Percentiles rank a stretch among this genome's conserved stretches.
phyloP scores from a whole-genome alignment of 2,888 invertebrate genomes.

The Drosophila hamatofila region DNA sequence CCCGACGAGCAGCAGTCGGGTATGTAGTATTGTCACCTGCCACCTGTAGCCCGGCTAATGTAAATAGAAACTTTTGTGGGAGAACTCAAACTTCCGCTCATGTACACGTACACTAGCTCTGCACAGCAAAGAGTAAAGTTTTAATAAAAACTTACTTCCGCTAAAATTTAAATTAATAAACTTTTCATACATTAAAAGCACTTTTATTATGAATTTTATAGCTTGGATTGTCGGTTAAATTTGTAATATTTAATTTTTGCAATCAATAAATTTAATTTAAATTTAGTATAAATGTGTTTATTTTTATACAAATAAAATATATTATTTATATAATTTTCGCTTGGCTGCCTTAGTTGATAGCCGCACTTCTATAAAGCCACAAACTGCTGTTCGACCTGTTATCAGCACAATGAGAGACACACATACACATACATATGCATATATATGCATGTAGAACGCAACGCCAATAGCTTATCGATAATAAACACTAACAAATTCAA shows the following conservation, averaged over 20 bases:
- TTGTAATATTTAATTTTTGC: too few species aligned
- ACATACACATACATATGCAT: background rate
- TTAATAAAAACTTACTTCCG: background rate
- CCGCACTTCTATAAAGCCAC: constrained; percentile 6
- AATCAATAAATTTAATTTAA: too few species aligned
- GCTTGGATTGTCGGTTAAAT: background rate
- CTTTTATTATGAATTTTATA: background rate
- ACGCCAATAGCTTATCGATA: constrained; percentile 26
- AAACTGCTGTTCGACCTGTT: constrained; percentile 16
- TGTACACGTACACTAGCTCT: background rate
- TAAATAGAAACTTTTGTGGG: constrained; percentile 4
- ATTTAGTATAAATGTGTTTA: background rate
- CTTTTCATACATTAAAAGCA: background rate
- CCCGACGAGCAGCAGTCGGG: background rate
- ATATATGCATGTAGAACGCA: background rate
- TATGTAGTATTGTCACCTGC: constrained; percentile 9
- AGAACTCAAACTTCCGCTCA: constrained; percentile 1
- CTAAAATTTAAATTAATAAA: background rate
- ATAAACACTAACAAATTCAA: background rate
- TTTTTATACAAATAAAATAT: background rate
- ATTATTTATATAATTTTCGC: background rate
- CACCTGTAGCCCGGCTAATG: constrained; percentile 43
- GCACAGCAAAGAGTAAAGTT: background rate
- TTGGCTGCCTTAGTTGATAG: background rate
- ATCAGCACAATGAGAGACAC: constrained; percentile 26